A percentile compares a stretch with the other conserved stretches of the same genome.
These are phyloP conservation scores for Chironomus riparius DNA, from an alignment of 2,888 invertebrate species.

Conservation along the genomic window DNA sequence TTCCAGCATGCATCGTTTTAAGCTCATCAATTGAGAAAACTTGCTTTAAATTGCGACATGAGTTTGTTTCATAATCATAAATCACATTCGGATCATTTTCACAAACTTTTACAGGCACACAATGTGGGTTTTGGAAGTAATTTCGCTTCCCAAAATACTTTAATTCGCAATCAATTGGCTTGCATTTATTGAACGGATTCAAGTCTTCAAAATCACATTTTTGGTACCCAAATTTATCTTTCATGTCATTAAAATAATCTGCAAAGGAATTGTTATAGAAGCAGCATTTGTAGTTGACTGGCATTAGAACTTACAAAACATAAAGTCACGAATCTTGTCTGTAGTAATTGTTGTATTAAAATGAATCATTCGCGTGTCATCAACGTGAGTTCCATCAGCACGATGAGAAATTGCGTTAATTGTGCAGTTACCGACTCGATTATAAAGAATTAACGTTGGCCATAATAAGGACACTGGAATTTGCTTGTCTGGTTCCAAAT, in stretches of 20 bases:
- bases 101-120: constrained; percentile 32
- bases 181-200: constrained; percentile 44
- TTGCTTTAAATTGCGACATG: constrained; percentile 29
- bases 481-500: constrained; percentile 32
- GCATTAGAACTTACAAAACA: not conserved
- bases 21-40: constrained; percentile 29
- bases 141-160: constrained; percentile 47
- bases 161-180: constrained; percentile 46
- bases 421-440: constrained; percentile 38
- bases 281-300: not conserved
- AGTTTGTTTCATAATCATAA: constrained; percentile 31
- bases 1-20: constrained; percentile 28
- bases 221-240: not conserved
- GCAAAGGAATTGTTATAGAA: not conserved
- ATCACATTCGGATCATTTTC: constrained; percentile 27
- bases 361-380: not conserved
- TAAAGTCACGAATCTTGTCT: not conserved
- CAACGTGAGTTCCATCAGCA: not conserved
- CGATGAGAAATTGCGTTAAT: constrained; percentile 32
- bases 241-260: constrained; percentile 20
- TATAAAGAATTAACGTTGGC: constrained; percentile 39
- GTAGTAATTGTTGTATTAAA: not conserved
- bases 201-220: constrained; percentile 41
- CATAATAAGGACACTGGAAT: constrained; percentile 36
- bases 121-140: constrained; percentile 42